A percentile compares a stretch with the other conserved stretches of the same genome.
phyloP scores from a whole-genome alignment of 2,797 vertebrate species.

The Halcyon chelicuti region DNA sequence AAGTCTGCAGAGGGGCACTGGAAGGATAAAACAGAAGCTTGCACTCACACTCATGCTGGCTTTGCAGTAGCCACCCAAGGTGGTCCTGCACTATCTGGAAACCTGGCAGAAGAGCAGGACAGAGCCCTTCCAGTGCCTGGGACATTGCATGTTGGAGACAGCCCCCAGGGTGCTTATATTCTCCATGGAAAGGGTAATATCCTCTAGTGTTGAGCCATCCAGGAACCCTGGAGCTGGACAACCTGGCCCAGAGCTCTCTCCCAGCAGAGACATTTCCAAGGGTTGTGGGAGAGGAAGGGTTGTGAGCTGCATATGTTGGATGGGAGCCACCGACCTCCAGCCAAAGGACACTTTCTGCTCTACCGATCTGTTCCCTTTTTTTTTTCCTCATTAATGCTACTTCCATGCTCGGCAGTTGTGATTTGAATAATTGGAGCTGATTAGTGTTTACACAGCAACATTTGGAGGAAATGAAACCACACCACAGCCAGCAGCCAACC shows the following conservation, averaged over 20 bases:
- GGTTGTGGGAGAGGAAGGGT: background rate
- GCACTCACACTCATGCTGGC: background rate
- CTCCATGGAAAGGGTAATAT: background rate
- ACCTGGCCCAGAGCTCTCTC: background rate
- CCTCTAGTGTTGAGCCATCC: background rate
- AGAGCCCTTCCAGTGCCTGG: background rate
- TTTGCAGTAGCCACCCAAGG: background rate
- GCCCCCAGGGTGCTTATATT: background rate
- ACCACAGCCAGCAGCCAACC: background rate
- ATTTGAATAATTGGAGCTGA: conserved; percentile 54
- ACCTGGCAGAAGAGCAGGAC: background rate
- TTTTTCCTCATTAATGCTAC: background rate
- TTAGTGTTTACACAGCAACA: conserved; percentile 55
- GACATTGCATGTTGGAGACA: background rate
- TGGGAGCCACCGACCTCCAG: conserved; percentile 1
- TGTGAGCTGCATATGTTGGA: background rate
- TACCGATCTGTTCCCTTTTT: background rate
- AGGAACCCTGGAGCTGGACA: background rate
- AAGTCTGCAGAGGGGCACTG: background rate
- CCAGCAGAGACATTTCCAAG: background rate
- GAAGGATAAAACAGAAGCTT: background rate
- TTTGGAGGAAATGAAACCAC: conserved; percentile 13
- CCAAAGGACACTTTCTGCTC: conserved; percentile 39
- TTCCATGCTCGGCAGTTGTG: background rate
- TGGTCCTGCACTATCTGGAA: background rate